Percentiles rank a stretch among this genome's conserved stretches.
These are phyloP conservation scores for Tursiops truncatus DNA, from an alignment of 2,113 vertebrate species.

Conservation along the genomic window DNA sequence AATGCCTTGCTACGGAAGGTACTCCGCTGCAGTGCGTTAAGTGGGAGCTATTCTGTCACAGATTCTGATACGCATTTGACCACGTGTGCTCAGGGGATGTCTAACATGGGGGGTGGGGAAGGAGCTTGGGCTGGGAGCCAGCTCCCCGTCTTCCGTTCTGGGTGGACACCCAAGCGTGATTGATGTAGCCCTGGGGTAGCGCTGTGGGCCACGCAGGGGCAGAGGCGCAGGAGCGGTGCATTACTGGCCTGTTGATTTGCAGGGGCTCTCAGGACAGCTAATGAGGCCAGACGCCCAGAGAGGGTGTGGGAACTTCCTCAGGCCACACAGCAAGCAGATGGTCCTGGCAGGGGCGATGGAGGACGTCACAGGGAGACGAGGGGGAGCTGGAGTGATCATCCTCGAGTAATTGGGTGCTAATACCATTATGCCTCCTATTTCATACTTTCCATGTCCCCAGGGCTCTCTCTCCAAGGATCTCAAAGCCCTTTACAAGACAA, in stretches of 20 bases:
- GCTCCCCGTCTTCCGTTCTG: neutral
- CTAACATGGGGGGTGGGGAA: neutral
- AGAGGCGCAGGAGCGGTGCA: accelerated
- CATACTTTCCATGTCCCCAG: neutral
- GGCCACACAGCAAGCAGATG: neutral
- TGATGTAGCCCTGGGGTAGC: accelerated
- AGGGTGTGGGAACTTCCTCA: neutral
- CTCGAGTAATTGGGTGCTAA: constrained; percentile 20
- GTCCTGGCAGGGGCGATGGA: accelerated
- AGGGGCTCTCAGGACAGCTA: too few relatives aligned
- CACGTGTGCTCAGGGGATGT: accelerated
- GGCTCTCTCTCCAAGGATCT: constrained; percentile 27
- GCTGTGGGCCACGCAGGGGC: accelerated
- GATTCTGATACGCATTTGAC: neutral
- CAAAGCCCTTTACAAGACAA: constrained; percentile 55
- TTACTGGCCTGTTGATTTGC: neutral
- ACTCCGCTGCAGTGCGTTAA: accelerated
- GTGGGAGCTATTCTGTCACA: accelerated
- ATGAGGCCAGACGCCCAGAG: neutral
- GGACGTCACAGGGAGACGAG: accelerated
- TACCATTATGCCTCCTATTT: neutral
- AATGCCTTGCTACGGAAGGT: accelerated
- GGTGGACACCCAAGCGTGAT: accelerated
- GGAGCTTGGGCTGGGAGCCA: neutral
- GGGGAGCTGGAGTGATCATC: neutral